These are phyloP conservation scores for Neostethus bicornis DNA, from an alignment of 2,797 vertebrate genomes.

Conservation along the genomic window DNA sequence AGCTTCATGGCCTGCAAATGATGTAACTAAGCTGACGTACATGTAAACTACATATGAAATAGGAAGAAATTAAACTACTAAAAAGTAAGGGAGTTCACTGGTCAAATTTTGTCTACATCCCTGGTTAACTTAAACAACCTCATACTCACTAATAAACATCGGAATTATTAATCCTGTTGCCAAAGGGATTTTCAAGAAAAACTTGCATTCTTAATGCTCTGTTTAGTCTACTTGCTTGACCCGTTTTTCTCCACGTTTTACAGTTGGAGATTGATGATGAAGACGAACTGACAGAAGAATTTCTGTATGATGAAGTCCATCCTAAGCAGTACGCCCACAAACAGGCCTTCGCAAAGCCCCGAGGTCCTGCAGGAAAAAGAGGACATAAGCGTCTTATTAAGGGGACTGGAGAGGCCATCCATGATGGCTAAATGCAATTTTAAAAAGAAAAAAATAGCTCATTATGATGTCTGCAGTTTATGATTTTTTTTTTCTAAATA, in stretches of 20 bases:
- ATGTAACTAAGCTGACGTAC: neutral
- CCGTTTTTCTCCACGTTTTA: neutral
- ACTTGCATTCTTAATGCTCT: neutral
- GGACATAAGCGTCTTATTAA: slow-evolving; percentile 97
- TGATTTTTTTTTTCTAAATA: slow-evolving; percentile 7
- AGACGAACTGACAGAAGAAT: slow-evolving; percentile 91
- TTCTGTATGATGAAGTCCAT: slow-evolving; percentile 96
- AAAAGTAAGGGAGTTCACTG: neutral
- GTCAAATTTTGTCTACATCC: neutral
- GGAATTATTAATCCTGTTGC: neutral
- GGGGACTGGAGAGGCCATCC: slow-evolving; percentile 83
- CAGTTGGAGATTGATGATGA: slow-evolving; percentile 95
- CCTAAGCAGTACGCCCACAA: slow-evolving; percentile 95
- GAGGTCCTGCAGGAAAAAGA: slow-evolving; percentile 94
- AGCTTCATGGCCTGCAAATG: neutral
- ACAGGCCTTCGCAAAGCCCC: slow-evolving; percentile 97
- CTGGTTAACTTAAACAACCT: neutral
- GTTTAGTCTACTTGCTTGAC: neutral
- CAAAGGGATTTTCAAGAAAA: neutral
- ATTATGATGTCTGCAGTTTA: slow-evolving; percentile 19
- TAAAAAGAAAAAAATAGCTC: neutral
- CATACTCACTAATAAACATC: slow-evolving; percentile 2
- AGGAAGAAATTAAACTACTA: neutral
- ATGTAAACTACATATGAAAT: neutral
- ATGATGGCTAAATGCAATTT: slow-evolving; percentile 82